phyloP scores from a whole-genome alignment of 1,140 invertebrate species.

The Sarcophaga peregrina region DNA sequence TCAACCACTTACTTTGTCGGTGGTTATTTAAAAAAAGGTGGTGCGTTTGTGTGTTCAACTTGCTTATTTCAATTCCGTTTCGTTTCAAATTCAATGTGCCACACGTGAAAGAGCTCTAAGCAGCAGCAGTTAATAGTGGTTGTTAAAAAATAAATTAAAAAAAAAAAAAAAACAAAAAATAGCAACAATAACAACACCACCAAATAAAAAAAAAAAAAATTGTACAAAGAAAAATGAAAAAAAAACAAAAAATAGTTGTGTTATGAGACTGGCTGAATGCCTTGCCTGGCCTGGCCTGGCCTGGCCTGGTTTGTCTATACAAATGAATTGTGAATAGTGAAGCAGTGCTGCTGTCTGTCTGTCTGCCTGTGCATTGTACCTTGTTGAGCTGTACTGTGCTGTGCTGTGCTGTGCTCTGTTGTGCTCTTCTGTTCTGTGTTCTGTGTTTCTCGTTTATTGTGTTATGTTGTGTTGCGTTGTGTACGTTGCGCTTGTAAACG shows the following conservation, averaged over 20 bases:
- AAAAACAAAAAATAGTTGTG: not conserved
- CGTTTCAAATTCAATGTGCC: not conserved
- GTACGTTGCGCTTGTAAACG: constrained; percentile 30
- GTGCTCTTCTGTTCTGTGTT: constrained; percentile 24
- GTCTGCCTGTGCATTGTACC: constrained; percentile 23
- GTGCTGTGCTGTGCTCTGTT: constrained; percentile 27
- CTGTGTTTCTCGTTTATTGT: not conserved
- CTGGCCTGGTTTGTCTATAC: not conserved
- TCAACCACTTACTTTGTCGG: no score
- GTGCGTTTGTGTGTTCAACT: constrained; percentile 28
- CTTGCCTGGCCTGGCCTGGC: constrained; percentile 6
- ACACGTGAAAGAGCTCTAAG: constrained; percentile 17
- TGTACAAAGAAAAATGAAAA: no score
- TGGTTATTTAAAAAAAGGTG: not conserved
- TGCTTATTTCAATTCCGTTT: not conserved
- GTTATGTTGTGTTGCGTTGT: not conserved
- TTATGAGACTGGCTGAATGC: constrained; percentile 43
- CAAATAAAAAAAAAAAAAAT: constrained; percentile 22
- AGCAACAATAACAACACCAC: no score
- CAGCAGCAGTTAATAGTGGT: constrained; percentile 6
- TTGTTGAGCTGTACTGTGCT: constrained; percentile 21
- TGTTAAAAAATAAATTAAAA: constrained; percentile 30
- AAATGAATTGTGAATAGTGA: not conserved
- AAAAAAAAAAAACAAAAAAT: no score
- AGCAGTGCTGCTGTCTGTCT: constrained; percentile 9